Percentiles rank a stretch among this genome's conserved stretches.
Evolutionary conservation across 2,888 invertebrate species (phyloP).

Genomic region (Bembecia ichneumoniformis): DNA sequence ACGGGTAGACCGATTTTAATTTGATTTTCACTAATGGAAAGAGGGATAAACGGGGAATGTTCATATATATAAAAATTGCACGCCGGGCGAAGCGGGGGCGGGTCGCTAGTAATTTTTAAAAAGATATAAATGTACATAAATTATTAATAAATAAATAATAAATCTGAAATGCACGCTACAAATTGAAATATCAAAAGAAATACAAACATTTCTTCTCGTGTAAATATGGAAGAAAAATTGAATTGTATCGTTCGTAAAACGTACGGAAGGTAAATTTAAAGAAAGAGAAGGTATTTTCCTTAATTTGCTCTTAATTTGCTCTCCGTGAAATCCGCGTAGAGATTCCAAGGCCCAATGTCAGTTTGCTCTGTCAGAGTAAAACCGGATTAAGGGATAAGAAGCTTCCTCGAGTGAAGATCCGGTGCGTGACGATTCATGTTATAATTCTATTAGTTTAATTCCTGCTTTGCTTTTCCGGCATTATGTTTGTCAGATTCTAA

Average conservation of each 20-base stretch:
- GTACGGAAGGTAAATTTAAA: neutral
- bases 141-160: too few species aligned
- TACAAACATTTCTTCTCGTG: neutral
- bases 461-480: conserved; percentile 9
- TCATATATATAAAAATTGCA: too few species aligned
- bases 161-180: too few species aligned
- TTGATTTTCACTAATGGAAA: too few species aligned
- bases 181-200: neutral
- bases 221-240: neutral
- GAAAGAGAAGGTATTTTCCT: conserved; percentile 37
- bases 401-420: conserved; percentile 17
- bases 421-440: conserved; percentile 33
- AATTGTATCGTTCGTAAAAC: neutral
- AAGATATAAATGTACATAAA: too few species aligned
- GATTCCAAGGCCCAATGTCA: conserved; percentile 41
- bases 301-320: conserved; percentile 53
- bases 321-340: conserved; percentile 43
- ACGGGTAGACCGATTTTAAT: too few species aligned
- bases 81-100: too few species aligned
- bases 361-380: conserved; percentile 51
- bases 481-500: too few species aligned
- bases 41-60: too few species aligned
- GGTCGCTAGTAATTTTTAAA: too few species aligned
- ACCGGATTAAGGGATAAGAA: conserved; percentile 47
- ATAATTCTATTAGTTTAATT: conserved; percentile 27